Evolutionary conservation across 1,140 invertebrate species (phyloP).

Genomic region (Pteromalus puparum): DNA sequence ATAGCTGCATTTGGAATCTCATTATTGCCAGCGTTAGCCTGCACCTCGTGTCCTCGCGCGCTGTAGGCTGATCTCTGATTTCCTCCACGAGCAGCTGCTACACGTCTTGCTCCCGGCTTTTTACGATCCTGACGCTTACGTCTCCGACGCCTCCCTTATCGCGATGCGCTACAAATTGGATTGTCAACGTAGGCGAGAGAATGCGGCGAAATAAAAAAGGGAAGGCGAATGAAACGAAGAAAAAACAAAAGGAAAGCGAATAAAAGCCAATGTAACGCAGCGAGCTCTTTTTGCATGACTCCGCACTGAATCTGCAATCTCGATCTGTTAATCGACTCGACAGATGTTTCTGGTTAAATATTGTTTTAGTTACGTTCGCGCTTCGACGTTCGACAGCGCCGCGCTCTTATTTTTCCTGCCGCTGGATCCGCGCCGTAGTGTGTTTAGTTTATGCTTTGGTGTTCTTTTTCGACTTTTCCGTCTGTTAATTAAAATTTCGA

Average conservation of each 20-base stretch:
- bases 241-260: neutral
- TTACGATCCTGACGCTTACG: neutral
- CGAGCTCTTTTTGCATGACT: constrained; percentile 29
- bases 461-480: neutral
- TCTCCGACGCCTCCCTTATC: constrained; percentile 52
- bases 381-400: neutral
- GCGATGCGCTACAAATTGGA: constrained; percentile 67
- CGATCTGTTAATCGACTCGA: constrained; percentile 42
- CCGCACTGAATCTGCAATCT: constrained; percentile 36
- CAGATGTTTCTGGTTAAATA: constrained; percentile 45
- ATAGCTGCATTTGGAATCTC: constrained; percentile 61
- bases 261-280: neutral
- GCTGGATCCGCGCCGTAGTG: neutral
- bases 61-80: constrained; percentile 28
- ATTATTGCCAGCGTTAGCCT: constrained; percentile 60
- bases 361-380: constrained; percentile 29
- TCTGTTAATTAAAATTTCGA: neutral
- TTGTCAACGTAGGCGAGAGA: constrained; percentile 59
- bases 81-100: constrained; percentile 10
- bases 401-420: neutral
- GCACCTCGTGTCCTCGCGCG: neutral
- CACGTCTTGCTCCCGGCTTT: constrained; percentile 4
- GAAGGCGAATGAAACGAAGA: neutral
- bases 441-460: neutral
- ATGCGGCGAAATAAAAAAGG: constrained; percentile 39